Percentiles rank a stretch among this genome's conserved stretches.
These are phyloP conservation scores for Eupristina koningsbergeri DNA, from an alignment of 1,140 invertebrate species.

Conservation along the genomic window DNA sequence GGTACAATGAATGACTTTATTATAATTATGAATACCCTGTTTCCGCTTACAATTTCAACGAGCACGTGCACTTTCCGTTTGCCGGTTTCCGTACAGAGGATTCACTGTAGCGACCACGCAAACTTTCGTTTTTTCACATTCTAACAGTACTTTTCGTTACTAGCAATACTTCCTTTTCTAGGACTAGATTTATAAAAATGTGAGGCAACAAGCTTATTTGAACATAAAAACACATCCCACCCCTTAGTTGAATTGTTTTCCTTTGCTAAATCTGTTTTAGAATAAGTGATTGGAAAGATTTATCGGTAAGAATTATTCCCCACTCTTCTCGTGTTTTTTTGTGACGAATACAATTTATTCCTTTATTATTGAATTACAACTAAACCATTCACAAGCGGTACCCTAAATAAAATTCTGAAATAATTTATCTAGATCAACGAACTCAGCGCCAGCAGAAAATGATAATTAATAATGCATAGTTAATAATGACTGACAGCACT, in stretches of 20 bases:
- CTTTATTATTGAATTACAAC: not conserved
- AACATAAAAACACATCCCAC: too few species aligned
- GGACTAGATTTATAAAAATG: not conserved
- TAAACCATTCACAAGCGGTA: too few species aligned
- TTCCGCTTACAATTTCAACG: constrained; percentile 22
- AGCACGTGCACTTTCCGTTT: constrained; percentile 17
- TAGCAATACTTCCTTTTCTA: too few species aligned
- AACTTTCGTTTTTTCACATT: constrained; percentile 11
- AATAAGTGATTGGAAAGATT: too few species aligned
- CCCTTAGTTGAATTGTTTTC: not conserved
- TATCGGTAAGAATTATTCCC: not conserved
- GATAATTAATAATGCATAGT: too few species aligned
- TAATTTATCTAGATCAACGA: too few species aligned
- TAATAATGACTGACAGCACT: not conserved
- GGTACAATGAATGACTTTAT: not conserved
- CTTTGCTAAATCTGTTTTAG: too few species aligned
- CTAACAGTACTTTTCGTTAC: not conserved
- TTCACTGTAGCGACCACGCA: not conserved
- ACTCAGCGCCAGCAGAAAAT: too few species aligned
- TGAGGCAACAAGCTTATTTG: not conserved
- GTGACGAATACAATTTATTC: too few species aligned
- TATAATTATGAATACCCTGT: not conserved
- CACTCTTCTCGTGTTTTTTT: too few species aligned
- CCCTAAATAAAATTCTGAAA: too few species aligned
- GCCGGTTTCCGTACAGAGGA: not conserved